phyloP scores from a whole-genome alignment of 2,113 vertebrate species.

The Thymallus thymallus region DNA sequence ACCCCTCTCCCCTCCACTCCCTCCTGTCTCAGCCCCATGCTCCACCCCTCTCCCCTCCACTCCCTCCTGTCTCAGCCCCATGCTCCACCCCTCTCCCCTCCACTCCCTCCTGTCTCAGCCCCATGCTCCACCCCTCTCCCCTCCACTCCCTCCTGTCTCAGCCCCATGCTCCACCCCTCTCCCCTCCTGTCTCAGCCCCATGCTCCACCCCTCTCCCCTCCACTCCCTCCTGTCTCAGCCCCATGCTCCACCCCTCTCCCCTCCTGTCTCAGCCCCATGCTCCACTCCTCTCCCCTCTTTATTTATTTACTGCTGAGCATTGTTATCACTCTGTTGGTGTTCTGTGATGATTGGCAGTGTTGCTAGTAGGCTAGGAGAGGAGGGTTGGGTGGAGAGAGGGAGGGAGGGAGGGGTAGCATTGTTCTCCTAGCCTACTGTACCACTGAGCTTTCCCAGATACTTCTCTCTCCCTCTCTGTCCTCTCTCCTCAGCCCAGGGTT shows the following conservation, averaged over 20 bases:
- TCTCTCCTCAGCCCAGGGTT: background rate
- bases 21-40: too few relatives aligned
- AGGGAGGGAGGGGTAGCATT: too few relatives aligned
- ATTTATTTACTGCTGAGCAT: background rate
- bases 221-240: background rate
- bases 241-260: slow-evolving; percentile 11
- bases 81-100: slow-evolving; percentile 2
- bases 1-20: slow-evolving; percentile 15
- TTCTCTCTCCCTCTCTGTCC: background rate
- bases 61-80: too few relatives aligned
- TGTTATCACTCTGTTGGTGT: too few relatives aligned
- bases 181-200: slow-evolving; percentile 28
- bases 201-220: too few relatives aligned
- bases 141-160: background rate
- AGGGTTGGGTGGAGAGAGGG: too few relatives aligned
- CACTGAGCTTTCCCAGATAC: background rate
- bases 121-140: too few relatives aligned
- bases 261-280: background rate
- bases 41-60: slow-evolving; percentile 16
- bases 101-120: background rate
- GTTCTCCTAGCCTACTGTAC: too few relatives aligned
- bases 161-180: slow-evolving; percentile 3
- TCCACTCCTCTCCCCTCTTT: slow-evolving; percentile 12
- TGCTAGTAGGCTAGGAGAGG: too few relatives aligned
- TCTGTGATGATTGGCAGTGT: too few relatives aligned